Evolutionary conservation across 1,140 invertebrate genomes (phyloP).

Genomic region (Atopsyche davidsoni): DNA sequence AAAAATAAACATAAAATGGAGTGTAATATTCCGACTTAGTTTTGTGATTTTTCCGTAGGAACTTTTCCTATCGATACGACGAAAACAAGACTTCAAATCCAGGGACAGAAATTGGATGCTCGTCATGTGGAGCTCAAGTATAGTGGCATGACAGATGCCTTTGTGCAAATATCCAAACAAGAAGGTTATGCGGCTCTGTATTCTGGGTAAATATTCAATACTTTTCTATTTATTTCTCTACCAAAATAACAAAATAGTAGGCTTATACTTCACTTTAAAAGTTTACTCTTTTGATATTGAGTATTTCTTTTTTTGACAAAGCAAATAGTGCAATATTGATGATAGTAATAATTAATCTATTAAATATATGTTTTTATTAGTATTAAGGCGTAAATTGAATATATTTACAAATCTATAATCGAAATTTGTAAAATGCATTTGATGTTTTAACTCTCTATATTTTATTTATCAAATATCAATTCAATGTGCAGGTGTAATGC

Average conservation of each 20-base stretch:
- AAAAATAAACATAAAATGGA: too few relatives aligned
- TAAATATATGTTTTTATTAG: too few relatives aligned
- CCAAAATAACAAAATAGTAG: not conserved
- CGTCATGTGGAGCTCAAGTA: constrained; percentile 73
- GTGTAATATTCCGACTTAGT: too few relatives aligned
- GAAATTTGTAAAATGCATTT: too few relatives aligned
- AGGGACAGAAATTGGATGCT: constrained; percentile 81
- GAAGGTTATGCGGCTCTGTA: constrained; percentile 76
- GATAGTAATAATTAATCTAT: too few relatives aligned
- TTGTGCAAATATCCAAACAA: constrained; percentile 73
- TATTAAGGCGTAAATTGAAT: too few relatives aligned
- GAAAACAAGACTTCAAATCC: constrained; percentile 92
- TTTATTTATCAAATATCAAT: not conserved
- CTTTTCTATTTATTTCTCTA: too few relatives aligned
- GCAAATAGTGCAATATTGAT: too few relatives aligned
- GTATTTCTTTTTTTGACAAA: constrained; percentile 24
- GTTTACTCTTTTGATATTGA: not conserved
- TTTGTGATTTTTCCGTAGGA: constrained; percentile 50
- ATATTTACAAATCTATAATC: too few relatives aligned
- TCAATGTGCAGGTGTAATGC: not conserved
- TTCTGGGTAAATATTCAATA: constrained; percentile 75
- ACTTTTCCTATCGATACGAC: constrained; percentile 97
- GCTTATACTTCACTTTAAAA: constrained; percentile 1
- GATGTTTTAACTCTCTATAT: not conserved
- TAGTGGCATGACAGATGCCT: constrained; percentile 86